Percentiles rank a stretch among this genome's conserved stretches.
phyloP scores from a whole-genome alignment of 1,140 invertebrate genomes.

The Eupristina koningsbergeri region DNA sequence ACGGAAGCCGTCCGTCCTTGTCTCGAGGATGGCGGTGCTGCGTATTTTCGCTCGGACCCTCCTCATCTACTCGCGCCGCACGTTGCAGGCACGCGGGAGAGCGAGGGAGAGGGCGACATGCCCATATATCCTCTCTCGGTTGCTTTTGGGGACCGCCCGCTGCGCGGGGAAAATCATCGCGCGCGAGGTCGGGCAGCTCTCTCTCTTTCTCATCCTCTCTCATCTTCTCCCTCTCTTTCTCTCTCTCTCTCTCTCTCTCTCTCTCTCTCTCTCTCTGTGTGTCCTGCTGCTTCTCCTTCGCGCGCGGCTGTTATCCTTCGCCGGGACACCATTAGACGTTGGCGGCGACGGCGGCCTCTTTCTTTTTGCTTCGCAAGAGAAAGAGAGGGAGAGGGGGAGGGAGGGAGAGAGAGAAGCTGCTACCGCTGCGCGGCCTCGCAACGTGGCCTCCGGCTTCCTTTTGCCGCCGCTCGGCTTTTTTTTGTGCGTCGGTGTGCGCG shows the following conservation, averaged over 20 bases:
- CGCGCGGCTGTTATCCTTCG: conserved; percentile 33
- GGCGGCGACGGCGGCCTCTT: neutral
- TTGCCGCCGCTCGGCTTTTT: conserved; percentile 49
- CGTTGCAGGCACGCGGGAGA: neutral
- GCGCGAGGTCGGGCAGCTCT: conserved; percentile 2
- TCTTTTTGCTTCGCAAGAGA: conserved; percentile 15
- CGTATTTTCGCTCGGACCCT: conserved; percentile 23
- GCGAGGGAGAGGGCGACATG: neutral
- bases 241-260: neutral
- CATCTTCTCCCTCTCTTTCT: neutral
- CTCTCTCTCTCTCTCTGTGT: neutral
- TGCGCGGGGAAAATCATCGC: conserved; percentile 27
- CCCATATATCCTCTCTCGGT: neutral
- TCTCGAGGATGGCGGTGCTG: neutral
- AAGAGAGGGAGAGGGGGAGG: too few species aligned
- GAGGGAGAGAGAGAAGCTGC: neutral
- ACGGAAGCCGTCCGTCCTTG: conserved; percentile 9
- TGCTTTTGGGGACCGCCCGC: conserved; percentile 22
- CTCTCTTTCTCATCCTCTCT: too few species aligned
- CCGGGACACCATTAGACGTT: conserved; percentile 26
- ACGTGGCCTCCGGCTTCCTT: conserved; percentile 46
- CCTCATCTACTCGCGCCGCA: neutral
- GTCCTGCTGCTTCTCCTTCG: neutral
- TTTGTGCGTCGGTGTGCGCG: neutral
- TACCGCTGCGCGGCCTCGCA: conserved; percentile 38